Base-by-base conservation (phyloP, 2,888 invertebrate genomes). In the Ferrisia virgata region DNA sequence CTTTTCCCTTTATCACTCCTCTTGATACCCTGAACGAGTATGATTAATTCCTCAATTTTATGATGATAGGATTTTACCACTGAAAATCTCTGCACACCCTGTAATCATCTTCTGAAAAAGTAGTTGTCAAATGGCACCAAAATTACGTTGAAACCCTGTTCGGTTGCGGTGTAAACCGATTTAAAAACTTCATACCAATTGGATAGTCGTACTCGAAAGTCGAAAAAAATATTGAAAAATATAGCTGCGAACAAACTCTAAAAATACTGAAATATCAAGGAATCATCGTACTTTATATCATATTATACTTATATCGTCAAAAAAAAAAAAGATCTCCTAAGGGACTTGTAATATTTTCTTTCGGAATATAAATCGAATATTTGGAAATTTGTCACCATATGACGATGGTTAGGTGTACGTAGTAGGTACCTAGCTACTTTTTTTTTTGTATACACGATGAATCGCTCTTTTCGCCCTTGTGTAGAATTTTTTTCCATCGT, bases 341-440 rank as follows among this genome's bases (percentile, higher is more conserved):
- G 47, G 47, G 79, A 79, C 79, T 47, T 47, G 79, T 47, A 79
- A 53, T 47, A 43, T 79, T 79, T 79, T 79, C 40, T 79, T 22
- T 79, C 47, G 31, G 79, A 79, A 79, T 79, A 79, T 79, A 79
- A 79, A 79, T 79, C 79, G 79, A 47, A 79, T 79, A 79, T 79
- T 79, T 79, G 43, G 47, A 79, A 79, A 79, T 79, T 79, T 79
- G 72, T 72, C 72, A 72, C 72, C 72, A 72, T 72, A 72, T 72
- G 72, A 72, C 72, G 72, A 72, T 72, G 1, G 72, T 28, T 69
- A 72, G 33, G n/a, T n/a, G n/a, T 18, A 43, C 43, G 53, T 53
- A 53, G 39, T 53, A 53, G 6, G 53, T 64, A 64, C 18, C 47
- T 64, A 64, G n/a, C n/a, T n/a, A n/a, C n/a, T 28, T 22, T 79